Percentiles rank a stretch among this genome's conserved stretches.
These are phyloP conservation scores for Chlorops oryzae DNA, from an alignment of 1,140 invertebrate species.

Conservation along the genomic window DNA sequence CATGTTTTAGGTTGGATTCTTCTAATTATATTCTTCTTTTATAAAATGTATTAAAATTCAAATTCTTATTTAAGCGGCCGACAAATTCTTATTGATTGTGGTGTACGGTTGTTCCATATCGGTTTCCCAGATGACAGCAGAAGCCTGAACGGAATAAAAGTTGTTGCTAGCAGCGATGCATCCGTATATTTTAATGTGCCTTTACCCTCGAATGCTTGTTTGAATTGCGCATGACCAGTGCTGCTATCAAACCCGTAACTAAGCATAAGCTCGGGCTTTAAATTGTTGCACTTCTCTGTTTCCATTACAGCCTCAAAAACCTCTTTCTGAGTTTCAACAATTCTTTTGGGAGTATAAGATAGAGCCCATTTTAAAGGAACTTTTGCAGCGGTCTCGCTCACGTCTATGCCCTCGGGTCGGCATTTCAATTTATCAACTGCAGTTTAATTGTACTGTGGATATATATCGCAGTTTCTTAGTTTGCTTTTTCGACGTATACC, in stretches of 20 bases:
- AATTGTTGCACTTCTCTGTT: background rate
- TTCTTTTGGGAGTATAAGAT: slow-evolving; percentile 4
- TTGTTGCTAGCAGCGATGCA: slow-evolving; percentile 8
- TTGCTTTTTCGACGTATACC: slow-evolving; percentile 1
- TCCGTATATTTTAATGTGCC: background rate
- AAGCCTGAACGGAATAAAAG: slow-evolving; percentile 4
- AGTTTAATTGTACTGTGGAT: slow-evolving; percentile 2
- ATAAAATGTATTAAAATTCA: too few species aligned
- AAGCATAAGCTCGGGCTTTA: background rate
- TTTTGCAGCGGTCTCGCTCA: slow-evolving; percentile 1
- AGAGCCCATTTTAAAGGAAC: slow-evolving; percentile 5
- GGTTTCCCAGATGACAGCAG: background rate
- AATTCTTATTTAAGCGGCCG: slow-evolving; percentile 12
- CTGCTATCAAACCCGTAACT: slow-evolving; percentile 1
- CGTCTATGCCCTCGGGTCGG: background rate
- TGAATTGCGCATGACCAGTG: background rate
- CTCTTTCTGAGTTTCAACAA: slow-evolving; percentile 6
- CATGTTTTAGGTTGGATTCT: slow-evolving; percentile 1
- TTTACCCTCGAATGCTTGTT: background rate
- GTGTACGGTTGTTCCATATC: background rate
- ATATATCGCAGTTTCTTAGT: slow-evolving; percentile 8
- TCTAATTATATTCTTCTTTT: slow-evolving; percentile 10
- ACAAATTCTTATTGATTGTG: slow-evolving; percentile 11
- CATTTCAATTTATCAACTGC: slow-evolving; percentile 1
- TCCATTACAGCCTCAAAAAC: slow-evolving; percentile 4